These are phyloP conservation scores for Acrobasis repandana DNA, from an alignment of 2,888 invertebrate genomes.

Conservation along the genomic window DNA sequence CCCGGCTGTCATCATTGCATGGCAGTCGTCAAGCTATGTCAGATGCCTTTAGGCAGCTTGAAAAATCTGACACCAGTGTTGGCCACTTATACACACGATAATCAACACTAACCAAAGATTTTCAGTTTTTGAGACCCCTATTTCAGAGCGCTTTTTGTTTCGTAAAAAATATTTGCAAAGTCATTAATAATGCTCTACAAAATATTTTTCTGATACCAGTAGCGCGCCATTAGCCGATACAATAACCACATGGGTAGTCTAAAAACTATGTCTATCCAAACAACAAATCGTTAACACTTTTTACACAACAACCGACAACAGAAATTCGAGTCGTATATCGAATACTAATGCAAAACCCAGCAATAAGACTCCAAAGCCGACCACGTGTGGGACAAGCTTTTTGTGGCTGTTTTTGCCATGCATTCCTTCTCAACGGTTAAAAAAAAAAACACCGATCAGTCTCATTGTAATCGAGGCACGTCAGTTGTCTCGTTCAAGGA, in stretches of 20 bases:
- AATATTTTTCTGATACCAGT: neutral
- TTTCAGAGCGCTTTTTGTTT: too few relatives aligned
- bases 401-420: slow-evolving; percentile 9
- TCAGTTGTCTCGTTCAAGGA: slow-evolving; percentile 20
- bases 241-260: neutral
- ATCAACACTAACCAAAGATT: too few relatives aligned
- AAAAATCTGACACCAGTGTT: too few relatives aligned
- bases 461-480: slow-evolving; percentile 24
- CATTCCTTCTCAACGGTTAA: slow-evolving; percentile 22
- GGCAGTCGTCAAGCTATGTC: too few relatives aligned
- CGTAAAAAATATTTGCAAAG: too few relatives aligned
- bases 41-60: too few relatives aligned
- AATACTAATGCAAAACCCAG: slow-evolving; percentile 21
- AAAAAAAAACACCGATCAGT: slow-evolving; percentile 19
- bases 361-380: slow-evolving; percentile 16
- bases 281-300: slow-evolving; percentile 19
- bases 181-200: too few relatives aligned
- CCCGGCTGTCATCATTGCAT: too few relatives aligned
- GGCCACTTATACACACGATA: too few relatives aligned
- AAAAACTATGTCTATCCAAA: slow-evolving; percentile 1
- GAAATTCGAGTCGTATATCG: neutral
- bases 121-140: too few relatives aligned
- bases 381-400: slow-evolving; percentile 25
- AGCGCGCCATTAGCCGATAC: neutral
- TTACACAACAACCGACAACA: slow-evolving; percentile 5